Base-by-base conservation (phyloP, 2,797 vertebrate genomes). In the Sebastes kiyomatsui region DNA sequence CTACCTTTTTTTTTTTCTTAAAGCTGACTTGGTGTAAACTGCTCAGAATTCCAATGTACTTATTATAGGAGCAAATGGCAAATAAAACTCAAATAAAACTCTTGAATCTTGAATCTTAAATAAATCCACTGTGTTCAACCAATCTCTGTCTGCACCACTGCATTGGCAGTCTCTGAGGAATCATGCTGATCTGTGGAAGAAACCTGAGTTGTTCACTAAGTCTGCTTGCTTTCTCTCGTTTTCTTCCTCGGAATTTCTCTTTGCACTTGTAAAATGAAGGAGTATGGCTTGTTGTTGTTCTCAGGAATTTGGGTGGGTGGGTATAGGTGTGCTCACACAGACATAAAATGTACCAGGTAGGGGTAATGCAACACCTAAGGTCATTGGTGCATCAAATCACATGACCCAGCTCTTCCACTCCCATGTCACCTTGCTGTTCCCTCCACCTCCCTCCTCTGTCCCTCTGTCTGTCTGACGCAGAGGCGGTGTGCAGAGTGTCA, bases 301-400 rank as follows among this genome's bases (percentile, higher is more conserved):
- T 84, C 56, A 54, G 72, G 79, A 82, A 82, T 73, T 76, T 49
- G 3, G 27, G 2, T 28, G 69, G 66, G 33, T 56, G 27, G 13
- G 16, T 27, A 4, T 2, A 18, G 9, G 49, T 33, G n/a, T 32
- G 1, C 20, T 7, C 33, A 14, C 49, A 11, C 27, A 16, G 1
- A 10, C 25, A 13, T 1, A 22, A 16, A 22, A 52, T 1, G 9
- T 2, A 42, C 58, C 91, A 94, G 92, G 93, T 94, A 83, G 32
- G 76, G 61, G 86, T 83, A 90, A 84, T 18, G 72, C 66, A 83
- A 86, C 18, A 69, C 83, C 70, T 35, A 11, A 86, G 72, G 54
- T 88, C 66, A 93, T 94, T 95, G 94, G 92, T 64, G 83, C 67
- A 71, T 28, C 2, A 7, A 61, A 13, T 82, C 94, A 96, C 90